Percentiles rank a stretch among this genome's conserved stretches.
Evolutionary conservation across 2,888 invertebrate genomes (phyloP).

Genomic region (Polydrusus tereticollis): DNA sequence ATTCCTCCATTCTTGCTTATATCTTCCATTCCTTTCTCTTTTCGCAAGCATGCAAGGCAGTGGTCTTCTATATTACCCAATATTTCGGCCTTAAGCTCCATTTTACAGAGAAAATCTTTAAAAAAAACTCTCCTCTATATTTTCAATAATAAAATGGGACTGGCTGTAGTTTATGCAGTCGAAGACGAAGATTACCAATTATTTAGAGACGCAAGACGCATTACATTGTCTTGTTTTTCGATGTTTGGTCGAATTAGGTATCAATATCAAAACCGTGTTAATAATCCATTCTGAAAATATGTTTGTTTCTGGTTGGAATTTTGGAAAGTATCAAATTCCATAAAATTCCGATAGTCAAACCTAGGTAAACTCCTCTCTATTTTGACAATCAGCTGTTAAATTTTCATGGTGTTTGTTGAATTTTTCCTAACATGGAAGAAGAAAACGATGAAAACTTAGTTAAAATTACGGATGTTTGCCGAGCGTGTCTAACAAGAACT

Average conservation of each 20-base stretch:
- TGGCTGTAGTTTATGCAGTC: background rate
- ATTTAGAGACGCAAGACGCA: too few relatives aligned
- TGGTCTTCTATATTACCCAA: conserved; percentile 29
- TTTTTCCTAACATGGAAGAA: background rate
- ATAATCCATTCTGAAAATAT: too few relatives aligned
- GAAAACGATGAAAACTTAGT: background rate
- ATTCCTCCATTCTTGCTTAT: conserved; percentile 29
- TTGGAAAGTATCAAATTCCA: too few relatives aligned
- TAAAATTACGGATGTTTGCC: conserved; percentile 53
- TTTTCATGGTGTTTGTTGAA: background rate
- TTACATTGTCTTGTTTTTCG: too few relatives aligned
- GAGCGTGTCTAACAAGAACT: conserved; percentile 54
- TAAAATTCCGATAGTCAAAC: too few relatives aligned
- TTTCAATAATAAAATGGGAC: background rate
- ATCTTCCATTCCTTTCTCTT: conserved; percentile 31
- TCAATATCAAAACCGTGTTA: too few relatives aligned
- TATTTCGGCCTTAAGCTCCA: conserved; percentile 22
- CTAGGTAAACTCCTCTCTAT: background rate
- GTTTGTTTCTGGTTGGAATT: too few relatives aligned
- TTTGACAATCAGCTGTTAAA: background rate
- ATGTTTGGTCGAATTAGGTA: too few relatives aligned
- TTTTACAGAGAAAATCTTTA: background rate
- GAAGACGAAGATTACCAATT: too few relatives aligned
- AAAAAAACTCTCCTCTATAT: background rate
- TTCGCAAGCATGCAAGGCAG: conserved; percentile 49